phyloP scores from a whole-genome alignment of 2,113 vertebrate species.

The Onychostoma macrolepis region DNA sequence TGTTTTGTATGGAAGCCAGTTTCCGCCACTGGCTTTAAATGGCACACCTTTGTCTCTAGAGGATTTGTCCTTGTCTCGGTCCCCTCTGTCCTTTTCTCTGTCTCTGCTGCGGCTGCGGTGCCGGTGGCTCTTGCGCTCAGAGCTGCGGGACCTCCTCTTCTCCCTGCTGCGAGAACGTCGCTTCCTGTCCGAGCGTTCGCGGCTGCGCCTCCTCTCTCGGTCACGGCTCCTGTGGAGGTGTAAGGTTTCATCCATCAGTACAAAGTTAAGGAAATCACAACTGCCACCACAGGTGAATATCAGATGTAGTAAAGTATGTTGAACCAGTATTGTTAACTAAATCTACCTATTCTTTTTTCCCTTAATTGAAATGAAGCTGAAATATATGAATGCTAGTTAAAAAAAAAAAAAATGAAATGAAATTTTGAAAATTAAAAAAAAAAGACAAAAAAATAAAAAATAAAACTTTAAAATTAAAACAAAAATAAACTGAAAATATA shows the following conservation, averaged over 20 bases:
- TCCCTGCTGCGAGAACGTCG: conserved; percentile 93
- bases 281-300: not conserved
- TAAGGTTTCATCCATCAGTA: not conserved
- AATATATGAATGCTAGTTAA: not conserved
- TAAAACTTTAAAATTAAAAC: too few species aligned
- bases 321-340: not conserved
- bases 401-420: not conserved
- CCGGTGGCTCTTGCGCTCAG: conserved; percentile 91
- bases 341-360: not conserved
- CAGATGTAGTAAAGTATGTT: not conserved
- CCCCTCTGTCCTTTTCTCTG: conserved; percentile 83
- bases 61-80: conserved; percentile 86
- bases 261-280: not conserved
- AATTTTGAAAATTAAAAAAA: too few species aligned
- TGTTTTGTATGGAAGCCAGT: too few species aligned
- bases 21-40: too few species aligned
- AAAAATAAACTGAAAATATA: too few species aligned
- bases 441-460: too few species aligned
- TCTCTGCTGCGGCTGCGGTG: conserved; percentile 90
- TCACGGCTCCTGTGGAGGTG: conserved; percentile 79
- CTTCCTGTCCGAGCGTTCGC: conserved; percentile 86
- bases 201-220: conserved; percentile 87
- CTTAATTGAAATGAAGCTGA: not conserved
- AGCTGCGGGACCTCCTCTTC: conserved; percentile 88
- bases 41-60: conserved; percentile 93